Conservation (phyloP, 2,113 vertebrate genomes). For the Cebidichthys violaceus region DNA sequence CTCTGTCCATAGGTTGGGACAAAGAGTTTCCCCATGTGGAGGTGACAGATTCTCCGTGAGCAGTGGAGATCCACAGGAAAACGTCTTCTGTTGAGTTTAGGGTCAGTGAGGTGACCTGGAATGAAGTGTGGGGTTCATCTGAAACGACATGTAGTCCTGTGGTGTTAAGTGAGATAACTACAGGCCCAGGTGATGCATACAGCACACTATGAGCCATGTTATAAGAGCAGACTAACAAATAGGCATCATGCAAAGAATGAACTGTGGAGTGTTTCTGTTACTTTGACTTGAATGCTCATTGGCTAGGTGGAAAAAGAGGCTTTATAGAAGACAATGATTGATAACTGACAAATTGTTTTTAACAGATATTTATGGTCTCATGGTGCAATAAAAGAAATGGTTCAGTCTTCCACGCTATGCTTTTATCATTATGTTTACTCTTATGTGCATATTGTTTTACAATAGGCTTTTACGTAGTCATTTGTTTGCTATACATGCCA, state of each 20-base stretch:
- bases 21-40: slow-evolving; percentile 89
- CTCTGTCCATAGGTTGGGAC: slow-evolving; percentile 75
- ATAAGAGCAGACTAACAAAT: not conserved
- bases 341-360: not conserved
- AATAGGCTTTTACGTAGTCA: slow-evolving; percentile 14
- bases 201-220: not conserved
- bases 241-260: not conserved
- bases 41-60: slow-evolving; percentile 71
- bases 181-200: not conserved
- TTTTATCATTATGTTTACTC: slow-evolving; percentile 16
- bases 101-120: slow-evolving; percentile 2
- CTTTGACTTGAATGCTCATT: not conserved
- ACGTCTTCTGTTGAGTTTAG: slow-evolving; percentile 1
- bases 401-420: not conserved
- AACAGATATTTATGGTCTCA: not conserved
- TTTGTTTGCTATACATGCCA: slow-evolving; percentile 23
- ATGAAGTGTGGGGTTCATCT: slow-evolving; percentile 4
- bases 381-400: slow-evolving; percentile 23
- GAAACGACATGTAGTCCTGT: not conserved
- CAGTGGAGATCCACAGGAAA: not conserved
- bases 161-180: not conserved
- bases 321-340: not conserved
- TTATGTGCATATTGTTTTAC: slow-evolving; percentile 26
- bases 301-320: too few species aligned
- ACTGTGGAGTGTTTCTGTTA: not conserved